Conservation (phyloP, 2,888 invertebrate species). For the Ophraella communa region DNA sequence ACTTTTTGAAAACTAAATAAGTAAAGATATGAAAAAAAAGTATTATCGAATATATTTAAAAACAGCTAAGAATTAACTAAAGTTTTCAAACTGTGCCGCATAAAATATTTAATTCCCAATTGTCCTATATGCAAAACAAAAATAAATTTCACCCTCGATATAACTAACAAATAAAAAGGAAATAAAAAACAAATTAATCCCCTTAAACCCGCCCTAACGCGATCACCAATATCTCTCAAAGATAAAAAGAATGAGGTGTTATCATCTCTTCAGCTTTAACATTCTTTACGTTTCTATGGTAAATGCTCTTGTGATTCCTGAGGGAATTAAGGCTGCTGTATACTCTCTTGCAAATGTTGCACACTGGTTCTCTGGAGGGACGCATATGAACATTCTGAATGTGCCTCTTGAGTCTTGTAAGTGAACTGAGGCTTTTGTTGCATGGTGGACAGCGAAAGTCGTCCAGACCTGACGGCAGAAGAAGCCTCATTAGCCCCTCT, state of each 20-base stretch:
- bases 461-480: slow-evolving; percentile 76
- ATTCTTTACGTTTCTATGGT: slow-evolving; percentile 82
- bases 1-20: not conserved
- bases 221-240: slow-evolving; percentile 43
- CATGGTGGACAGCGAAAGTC: slow-evolving; percentile 91
- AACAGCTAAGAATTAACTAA: not conserved
- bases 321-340: slow-evolving; percentile 91
- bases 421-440: slow-evolving; percentile 88
- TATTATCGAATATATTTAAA: not conserved
- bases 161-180: not conserved
- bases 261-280: slow-evolving; percentile 65
- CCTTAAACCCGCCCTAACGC: not conserved
- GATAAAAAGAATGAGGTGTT: slow-evolving; percentile 57
- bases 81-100: not conserved
- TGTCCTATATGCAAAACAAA: not conserved
- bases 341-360: slow-evolving; percentile 91
- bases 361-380: slow-evolving; percentile 88
- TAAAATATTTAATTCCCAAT: not conserved
- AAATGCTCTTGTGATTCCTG: slow-evolving; percentile 92
- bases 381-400: slow-evolving; percentile 92
- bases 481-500: slow-evolving; percentile 54
- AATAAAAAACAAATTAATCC: slow-evolving; percentile 2
- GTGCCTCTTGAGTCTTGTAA: slow-evolving; percentile 88
- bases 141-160: not conserved
- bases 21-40: not conserved